A percentile compares a stretch with the other conserved stretches of the same genome.
Conservation (phyloP, 2,797 vertebrate genomes). For the Pangasius mekongensis region DNA sequence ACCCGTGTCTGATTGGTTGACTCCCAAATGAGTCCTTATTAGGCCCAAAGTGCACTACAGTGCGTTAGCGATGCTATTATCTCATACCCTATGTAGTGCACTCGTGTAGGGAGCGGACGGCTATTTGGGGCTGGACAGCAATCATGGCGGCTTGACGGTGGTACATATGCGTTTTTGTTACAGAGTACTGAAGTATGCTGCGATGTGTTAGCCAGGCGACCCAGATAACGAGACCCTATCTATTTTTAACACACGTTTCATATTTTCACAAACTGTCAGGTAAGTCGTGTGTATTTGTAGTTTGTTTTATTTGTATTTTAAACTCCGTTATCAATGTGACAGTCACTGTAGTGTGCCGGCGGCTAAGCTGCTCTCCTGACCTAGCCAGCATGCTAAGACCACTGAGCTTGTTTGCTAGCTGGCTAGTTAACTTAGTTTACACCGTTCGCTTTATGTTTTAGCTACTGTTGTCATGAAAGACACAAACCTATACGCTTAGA, state of each 20-base stretch:
- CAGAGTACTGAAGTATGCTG: constrained; percentile 73
- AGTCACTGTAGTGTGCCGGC: not conserved
- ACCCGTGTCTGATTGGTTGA: not conserved
- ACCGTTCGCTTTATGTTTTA: not conserved
- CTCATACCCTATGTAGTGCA: not conserved
- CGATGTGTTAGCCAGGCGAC: constrained; percentile 73
- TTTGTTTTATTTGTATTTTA: not conserved
- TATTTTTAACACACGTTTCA: constrained; percentile 42
- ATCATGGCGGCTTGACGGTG: constrained; percentile 72
- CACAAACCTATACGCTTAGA: too few relatives aligned
- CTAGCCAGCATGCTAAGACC: not conserved
- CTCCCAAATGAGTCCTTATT: not conserved
- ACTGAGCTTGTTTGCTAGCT: constrained; percentile 7
- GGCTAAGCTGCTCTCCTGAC: not conserved
- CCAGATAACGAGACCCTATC: constrained; percentile 60
- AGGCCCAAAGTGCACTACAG: not conserved
- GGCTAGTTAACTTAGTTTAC: not conserved
- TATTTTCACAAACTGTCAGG: constrained; percentile 61
- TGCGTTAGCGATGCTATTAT: not conserved
- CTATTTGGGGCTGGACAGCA: constrained; percentile 6
- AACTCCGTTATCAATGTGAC: not conserved
- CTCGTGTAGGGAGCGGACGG: not conserved
- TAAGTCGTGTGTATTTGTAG: constrained; percentile 49
- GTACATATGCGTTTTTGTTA: constrained; percentile 64
- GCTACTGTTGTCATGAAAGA: not conserved